A percentile compares a stretch with the other conserved stretches of the same genome.
These are phyloP conservation scores for Thalpophila matura DNA, from an alignment of 2,888 invertebrate species.

Conservation along the genomic window DNA sequence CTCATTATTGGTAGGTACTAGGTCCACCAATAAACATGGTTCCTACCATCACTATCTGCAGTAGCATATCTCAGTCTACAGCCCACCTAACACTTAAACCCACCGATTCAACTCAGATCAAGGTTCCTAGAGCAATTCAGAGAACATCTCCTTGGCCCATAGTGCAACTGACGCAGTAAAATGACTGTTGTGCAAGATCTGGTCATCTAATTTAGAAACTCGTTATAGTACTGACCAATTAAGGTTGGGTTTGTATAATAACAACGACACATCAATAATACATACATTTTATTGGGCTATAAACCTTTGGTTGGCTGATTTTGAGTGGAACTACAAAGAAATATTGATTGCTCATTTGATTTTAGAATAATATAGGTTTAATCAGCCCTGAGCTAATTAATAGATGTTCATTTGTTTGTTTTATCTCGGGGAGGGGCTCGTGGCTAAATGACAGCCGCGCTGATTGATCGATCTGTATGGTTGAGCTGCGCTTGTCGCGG, in stretches of 20 bases:
- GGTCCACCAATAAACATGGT: too few relatives aligned
- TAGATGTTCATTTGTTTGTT: too few relatives aligned
- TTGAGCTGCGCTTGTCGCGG: too few relatives aligned
- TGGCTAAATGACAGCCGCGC: too few relatives aligned
- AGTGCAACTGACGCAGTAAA: slow-evolving; percentile 26
- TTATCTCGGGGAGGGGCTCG: too few relatives aligned
- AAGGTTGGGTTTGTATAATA: slow-evolving; percentile 37
- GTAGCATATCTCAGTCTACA: background rate
- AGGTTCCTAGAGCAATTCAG: slow-evolving; percentile 35
- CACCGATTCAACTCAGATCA: slow-evolving; percentile 37
- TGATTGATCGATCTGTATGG: too few relatives aligned
- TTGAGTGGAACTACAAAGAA: slow-evolving; percentile 20
- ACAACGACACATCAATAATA: slow-evolving; percentile 15
- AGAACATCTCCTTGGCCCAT: slow-evolving; percentile 51
- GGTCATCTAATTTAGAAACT: slow-evolving; percentile 53
- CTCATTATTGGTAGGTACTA: too few relatives aligned
- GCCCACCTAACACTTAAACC: slow-evolving; percentile 33
- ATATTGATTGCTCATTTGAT: background rate
- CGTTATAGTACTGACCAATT: slow-evolving; percentile 25
- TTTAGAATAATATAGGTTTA: background rate
- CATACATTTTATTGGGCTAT: slow-evolving; percentile 17
- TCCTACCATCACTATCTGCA: background rate
- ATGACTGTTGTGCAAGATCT: slow-evolving; percentile 43
- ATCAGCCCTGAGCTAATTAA: background rate
- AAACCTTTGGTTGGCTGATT: slow-evolving; percentile 4